phyloP scores from a whole-genome alignment of 2,888 invertebrate genomes.

The Plutella xylostella region DNA sequence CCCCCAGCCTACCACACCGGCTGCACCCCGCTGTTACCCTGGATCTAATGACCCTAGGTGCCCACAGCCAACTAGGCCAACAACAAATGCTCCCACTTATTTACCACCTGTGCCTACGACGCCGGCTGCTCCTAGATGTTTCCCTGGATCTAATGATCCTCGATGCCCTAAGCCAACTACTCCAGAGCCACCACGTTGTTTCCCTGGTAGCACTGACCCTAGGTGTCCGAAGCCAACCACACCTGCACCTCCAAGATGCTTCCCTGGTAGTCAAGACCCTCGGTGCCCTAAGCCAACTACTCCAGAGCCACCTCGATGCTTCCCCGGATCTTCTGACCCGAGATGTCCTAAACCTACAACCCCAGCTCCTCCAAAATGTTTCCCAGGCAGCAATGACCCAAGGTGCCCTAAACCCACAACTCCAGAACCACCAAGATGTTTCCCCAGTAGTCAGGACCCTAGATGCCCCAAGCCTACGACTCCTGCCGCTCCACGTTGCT shows the following conservation, averaged over 20 bases:
- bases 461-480: constrained; percentile 26
- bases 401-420: constrained; percentile 27
- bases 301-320: constrained; percentile 22
- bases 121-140: constrained; percentile 21
- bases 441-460: constrained; percentile 33
- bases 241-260: constrained; percentile 18
- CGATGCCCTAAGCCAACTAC: constrained; percentile 26
- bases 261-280: constrained; percentile 30
- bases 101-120: constrained; percentile 16
- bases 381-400: constrained; percentile 28
- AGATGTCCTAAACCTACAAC: constrained; percentile 26
- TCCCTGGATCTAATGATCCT: constrained; percentile 30
- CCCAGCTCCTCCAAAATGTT: constrained; percentile 21
- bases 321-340: constrained; percentile 28
- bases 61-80: constrained; percentile 16
- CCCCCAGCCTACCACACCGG: constrained; percentile 24
- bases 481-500: constrained; percentile 16
- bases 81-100: constrained; percentile 18
- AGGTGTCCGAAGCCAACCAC: constrained; percentile 25
- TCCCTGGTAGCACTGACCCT: constrained; percentile 28
- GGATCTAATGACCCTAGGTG: constrained; percentile 22
- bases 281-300: constrained; percentile 26
- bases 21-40: constrained; percentile 8
- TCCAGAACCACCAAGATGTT: constrained; percentile 25
- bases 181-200: constrained; percentile 22